phyloP scores from a whole-genome alignment of 1,140 invertebrate genomes.

The Formica selysi region DNA sequence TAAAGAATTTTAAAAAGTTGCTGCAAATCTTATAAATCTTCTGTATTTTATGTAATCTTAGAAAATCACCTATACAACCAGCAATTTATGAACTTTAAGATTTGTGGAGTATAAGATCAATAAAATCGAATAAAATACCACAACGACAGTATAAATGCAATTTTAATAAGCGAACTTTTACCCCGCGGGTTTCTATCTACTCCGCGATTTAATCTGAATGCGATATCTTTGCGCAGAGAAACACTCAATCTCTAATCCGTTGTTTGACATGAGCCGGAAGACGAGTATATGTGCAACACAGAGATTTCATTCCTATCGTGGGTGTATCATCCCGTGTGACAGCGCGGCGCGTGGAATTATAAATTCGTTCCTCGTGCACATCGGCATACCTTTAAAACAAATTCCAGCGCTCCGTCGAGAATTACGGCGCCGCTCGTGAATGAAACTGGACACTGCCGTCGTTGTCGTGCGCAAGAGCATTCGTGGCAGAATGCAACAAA shows the following conservation, averaged over 20 bases:
- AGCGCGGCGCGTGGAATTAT: conserved; percentile 12
- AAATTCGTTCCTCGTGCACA: conserved; percentile 54
- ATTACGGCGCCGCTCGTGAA: conserved; percentile 76
- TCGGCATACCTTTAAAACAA: conserved; percentile 58
- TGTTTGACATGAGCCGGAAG: conserved; percentile 43
- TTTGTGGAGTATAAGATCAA: background rate
- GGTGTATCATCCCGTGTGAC: conserved; percentile 17
- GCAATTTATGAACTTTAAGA: background rate
- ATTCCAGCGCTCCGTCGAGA: conserved; percentile 56
- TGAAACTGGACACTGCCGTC: conserved; percentile 80
- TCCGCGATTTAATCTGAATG: conserved; percentile 34
- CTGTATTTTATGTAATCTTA: background rate
- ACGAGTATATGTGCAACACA: conserved; percentile 2
- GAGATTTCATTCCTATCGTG: conserved; percentile 34
- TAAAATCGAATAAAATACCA: conserved; percentile 16
- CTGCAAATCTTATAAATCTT: background rate
- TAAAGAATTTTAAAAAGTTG: background rate
- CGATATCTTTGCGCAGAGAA: conserved; percentile 14
- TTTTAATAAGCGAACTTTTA: conserved; percentile 31
- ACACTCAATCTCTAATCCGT: conserved; percentile 7
- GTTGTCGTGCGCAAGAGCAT: conserved; percentile 56
- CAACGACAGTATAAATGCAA: background rate
- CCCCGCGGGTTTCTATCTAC: conserved; percentile 18
- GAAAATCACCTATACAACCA: background rate
- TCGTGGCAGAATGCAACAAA: conserved; percentile 76